Base-by-base conservation (phyloP, 2,888 invertebrate species). In the Lepetodrilus schrolli region DNA sequence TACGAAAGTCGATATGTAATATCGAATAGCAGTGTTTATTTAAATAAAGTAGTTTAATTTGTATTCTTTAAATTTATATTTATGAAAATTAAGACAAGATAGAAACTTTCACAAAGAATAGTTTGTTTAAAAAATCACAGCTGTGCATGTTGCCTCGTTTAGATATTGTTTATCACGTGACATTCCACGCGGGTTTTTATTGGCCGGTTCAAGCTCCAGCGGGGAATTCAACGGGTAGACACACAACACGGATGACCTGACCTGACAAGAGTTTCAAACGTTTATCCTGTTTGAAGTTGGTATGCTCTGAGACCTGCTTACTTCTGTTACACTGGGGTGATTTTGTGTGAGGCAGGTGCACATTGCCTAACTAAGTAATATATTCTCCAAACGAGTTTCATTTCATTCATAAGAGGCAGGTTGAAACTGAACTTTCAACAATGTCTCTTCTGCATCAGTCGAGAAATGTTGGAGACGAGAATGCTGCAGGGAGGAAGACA, bases 161-260 rank as follows among this genome's bases (percentile, higher is more conserved):
- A 66, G 50, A 68, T 43, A 69, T 76, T 76, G 78, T 80, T 66
- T 80, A 76, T 79, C 83, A 83, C 78, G 83, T 84, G 84, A 77
- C 66, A 49, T 34, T 30, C 21, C 72, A 78, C 77, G 80, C 78
- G 4, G 36, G 36, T 75, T 81, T 69, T 84, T 75, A 87, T 87
- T 87, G 87, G 87, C 48, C 75, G 36, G 73, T 81, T 81, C 77
- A 78, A 77, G 75, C 76, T 79, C 82, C 69, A 78, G 85, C 86
- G 87, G 86, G 86, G 83, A 81, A 82, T 87, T 86, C 84, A 86
- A 84, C 81, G 80, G 76, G 76, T 73, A 74, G 78, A 78, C 76
- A 76, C 78, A 68, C 68, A 68, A 30, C 68, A 68, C 68, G 68
- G 47, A 26, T 43, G 68, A 58, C 34, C 47, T 51, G 58, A 43